A percentile compares a stretch with the other conserved stretches of the same genome.
Conservation (phyloP, 1,140 invertebrate species). For the Aphaenogaster ashmeadi region DNA sequence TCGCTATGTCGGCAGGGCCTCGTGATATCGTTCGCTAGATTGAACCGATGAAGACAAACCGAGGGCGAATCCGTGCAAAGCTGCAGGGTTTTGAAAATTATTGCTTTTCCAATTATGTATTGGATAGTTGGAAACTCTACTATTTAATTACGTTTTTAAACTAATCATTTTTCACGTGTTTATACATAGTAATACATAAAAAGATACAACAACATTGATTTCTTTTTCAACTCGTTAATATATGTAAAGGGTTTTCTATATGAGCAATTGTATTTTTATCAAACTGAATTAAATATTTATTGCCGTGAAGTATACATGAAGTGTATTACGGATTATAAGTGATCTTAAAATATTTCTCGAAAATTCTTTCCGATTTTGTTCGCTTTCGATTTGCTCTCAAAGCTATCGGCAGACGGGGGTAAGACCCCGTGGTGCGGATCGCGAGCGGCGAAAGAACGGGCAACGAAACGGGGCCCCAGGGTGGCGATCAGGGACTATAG, state of each 20-base stretch:
- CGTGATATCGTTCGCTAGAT: conserved; percentile 54
- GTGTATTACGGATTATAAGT: background rate
- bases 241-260: background rate
- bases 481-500: conserved; percentile 83
- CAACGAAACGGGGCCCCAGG: conserved; percentile 74
- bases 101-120: background rate
- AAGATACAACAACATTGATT: background rate
- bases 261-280: background rate
- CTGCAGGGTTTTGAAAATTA: conserved; percentile 7
- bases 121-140: background rate
- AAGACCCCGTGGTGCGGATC: conserved; percentile 39
- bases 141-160: conserved; percentile 14
- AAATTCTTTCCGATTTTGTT: conserved; percentile 5
- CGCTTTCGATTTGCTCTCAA: conserved; percentile 35
- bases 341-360: background rate
- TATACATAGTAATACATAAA: background rate
- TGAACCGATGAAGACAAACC: conserved; percentile 58
- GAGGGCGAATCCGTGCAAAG: conserved; percentile 64
- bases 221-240: background rate
- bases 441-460: conserved; percentile 56
- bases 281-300: background rate
- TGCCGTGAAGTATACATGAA: background rate
- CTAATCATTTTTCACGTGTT: background rate
- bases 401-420: conserved; percentile 34
- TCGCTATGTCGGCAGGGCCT: conserved; percentile 25